These are phyloP conservation scores for Seira musarum DNA, from an alignment of 2,888 invertebrate genomes.

Conservation along the genomic window DNA sequence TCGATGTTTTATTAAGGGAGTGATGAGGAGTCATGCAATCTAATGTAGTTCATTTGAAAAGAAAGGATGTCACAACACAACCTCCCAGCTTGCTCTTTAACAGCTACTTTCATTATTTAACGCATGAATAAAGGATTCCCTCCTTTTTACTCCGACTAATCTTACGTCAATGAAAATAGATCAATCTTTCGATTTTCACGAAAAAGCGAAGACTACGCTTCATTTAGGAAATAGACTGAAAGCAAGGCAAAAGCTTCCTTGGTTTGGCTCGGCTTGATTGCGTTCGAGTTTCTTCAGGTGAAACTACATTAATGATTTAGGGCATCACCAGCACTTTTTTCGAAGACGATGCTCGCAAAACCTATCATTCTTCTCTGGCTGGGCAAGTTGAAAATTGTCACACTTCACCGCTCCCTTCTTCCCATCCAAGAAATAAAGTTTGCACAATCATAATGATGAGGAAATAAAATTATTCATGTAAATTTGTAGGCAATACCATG, in stretches of 20 bases:
- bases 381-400: too few relatives aligned
- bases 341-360: neutral
- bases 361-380: slow-evolving; percentile 5
- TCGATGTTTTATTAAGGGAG: too few relatives aligned
- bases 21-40: too few relatives aligned
- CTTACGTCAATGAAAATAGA: neutral
- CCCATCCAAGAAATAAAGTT: too few relatives aligned
- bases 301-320: neutral
- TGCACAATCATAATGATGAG: neutral
- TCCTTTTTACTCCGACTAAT: neutral
- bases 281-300: neutral
- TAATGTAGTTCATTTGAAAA: too few relatives aligned
- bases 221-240: too few relatives aligned
- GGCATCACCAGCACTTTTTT: neutral
- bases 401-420: neutral
- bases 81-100: neutral
- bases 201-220: neutral
- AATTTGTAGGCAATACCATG: slow-evolving; percentile 10
- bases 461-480: slow-evolving; percentile 18
- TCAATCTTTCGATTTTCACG: neutral
- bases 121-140: neutral
- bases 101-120: neutral
- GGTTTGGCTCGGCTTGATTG: neutral
- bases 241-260: too few relatives aligned
- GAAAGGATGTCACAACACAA: too few relatives aligned